phyloP scores from a whole-genome alignment of 2,797 vertebrate genomes.

The Etheostoma perlongum region DNA sequence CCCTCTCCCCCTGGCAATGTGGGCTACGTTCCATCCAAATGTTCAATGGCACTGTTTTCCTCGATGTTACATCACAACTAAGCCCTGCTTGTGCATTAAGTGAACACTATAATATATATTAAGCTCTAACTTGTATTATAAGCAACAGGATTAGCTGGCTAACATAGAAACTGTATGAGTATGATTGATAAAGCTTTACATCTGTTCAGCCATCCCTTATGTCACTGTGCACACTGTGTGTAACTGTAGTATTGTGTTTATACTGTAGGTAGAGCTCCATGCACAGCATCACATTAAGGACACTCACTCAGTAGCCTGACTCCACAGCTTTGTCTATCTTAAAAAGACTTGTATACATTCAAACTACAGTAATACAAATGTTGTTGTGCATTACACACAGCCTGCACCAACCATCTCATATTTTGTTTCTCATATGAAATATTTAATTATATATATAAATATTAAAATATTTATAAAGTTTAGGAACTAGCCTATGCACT shows the following conservation, averaged over 20 bases:
- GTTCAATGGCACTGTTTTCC: constrained; percentile 21
- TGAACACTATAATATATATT: background rate
- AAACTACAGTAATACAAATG: constrained; percentile 9
- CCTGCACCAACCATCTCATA: background rate
- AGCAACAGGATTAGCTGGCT: constrained; percentile 14
- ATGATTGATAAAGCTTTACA: constrained; percentile 17
- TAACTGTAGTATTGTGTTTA: constrained; percentile 15
- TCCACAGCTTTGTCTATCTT: constrained; percentile 60
- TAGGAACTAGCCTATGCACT: background rate
- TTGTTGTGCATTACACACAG: background rate
- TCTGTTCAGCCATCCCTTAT: background rate
- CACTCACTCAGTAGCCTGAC: constrained; percentile 56
- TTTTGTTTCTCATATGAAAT: background rate
- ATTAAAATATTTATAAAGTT: constrained; percentile 5
- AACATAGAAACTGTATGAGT: background rate
- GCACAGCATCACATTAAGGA: constrained; percentile 46
- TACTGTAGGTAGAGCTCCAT: constrained; percentile 29
- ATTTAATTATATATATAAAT: background rate
- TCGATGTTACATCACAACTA: constrained; percentile 7
- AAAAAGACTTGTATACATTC: constrained; percentile 17
- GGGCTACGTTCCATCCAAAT: constrained; percentile 50
- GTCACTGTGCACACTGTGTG: background rate
- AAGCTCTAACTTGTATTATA: background rate
- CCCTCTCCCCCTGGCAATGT: constrained; percentile 48
- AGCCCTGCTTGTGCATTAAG: background rate